Conservation (phyloP, 2,797 vertebrate genomes). For the Nyctalus aviator region DNA sequence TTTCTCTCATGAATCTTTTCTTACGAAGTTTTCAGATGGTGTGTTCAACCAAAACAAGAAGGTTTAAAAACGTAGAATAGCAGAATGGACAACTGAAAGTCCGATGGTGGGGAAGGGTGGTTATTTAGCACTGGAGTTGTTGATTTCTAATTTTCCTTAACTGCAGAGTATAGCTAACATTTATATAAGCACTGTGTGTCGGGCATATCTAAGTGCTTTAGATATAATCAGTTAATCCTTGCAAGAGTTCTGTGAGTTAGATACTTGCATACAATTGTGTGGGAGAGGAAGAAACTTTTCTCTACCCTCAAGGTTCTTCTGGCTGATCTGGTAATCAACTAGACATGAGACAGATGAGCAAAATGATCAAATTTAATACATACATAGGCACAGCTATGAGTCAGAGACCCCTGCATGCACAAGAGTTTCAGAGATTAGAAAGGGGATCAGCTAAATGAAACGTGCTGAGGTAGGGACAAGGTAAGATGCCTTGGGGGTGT, state of each 20-base stretch:
- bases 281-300: not conserved
- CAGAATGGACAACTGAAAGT: not conserved
- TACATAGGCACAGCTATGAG: not conserved
- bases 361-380: not conserved
- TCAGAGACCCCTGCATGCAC: not conserved
- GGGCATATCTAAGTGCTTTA: not conserved
- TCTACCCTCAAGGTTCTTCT: not conserved
- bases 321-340: not conserved
- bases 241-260: not conserved
- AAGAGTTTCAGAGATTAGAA: not conserved
- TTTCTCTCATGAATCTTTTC: not conserved
- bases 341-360: not conserved
- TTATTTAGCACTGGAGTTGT: not conserved
- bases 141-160: conserved; percentile 27
- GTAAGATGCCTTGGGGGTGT: not conserved
- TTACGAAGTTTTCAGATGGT: not conserved
- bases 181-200: not conserved
- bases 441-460: not conserved
- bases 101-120: not conserved
- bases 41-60: not conserved
- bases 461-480: not conserved
- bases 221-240: not conserved
- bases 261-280: not conserved
- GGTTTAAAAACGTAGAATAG: not conserved
- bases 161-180: not conserved